phyloP scores from a whole-genome alignment of 2,888 invertebrate species.

The Heliconius cydno region DNA sequence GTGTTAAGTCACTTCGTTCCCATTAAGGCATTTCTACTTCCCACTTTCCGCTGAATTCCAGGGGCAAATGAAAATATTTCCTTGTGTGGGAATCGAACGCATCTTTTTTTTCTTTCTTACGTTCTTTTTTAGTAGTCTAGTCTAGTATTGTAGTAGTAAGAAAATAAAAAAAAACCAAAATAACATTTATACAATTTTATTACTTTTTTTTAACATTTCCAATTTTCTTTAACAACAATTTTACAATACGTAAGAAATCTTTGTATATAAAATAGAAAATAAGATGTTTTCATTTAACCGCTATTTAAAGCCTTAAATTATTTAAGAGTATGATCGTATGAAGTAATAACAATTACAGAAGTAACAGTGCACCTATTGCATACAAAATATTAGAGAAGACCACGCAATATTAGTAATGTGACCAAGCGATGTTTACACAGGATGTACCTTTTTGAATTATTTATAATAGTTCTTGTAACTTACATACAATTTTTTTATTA shows the following conservation, averaged over 20 bases:
- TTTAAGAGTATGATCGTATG: conserved; percentile 16
- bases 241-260: not conserved
- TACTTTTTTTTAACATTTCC: no score
- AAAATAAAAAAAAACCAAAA: no score
- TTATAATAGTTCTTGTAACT: not conserved
- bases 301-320: conserved; percentile 9
- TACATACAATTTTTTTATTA: not conserved
- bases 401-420: not conserved
- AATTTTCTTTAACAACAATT: no score
- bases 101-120: no score
- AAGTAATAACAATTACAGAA: conserved; percentile 23
- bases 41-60: no score
- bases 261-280: not conserved
- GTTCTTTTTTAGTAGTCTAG: no score
- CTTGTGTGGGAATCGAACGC: no score
- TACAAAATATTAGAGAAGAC: conserved; percentile 16
- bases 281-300: not conserved
- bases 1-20: not conserved
- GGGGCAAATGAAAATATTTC: no score
- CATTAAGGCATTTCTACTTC: no score
- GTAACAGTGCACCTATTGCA: conserved; percentile 3
- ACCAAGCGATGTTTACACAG: not conserved
- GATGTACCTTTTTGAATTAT: not conserved
- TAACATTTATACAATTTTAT: no score
- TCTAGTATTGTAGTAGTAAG: no score